phyloP scores from a whole-genome alignment of 2,888 invertebrate species.

The Desoria tigrina region DNA sequence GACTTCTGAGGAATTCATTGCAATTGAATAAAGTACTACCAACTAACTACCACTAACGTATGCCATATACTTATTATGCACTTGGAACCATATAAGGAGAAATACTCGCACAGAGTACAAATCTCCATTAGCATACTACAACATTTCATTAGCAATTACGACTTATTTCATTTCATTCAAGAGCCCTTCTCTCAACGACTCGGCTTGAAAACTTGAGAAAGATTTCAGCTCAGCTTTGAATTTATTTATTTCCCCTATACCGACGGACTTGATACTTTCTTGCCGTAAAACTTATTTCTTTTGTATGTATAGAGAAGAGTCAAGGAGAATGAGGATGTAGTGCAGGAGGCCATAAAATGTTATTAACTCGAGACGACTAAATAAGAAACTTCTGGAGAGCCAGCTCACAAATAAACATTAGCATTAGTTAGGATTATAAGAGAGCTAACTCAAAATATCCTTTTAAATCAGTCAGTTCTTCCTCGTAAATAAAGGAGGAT shows the following conservation, averaged over 20 bases:
- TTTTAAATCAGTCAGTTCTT: constrained; percentile 3
- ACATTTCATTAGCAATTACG: constrained; percentile 42
- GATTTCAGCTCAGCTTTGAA: too few species aligned
- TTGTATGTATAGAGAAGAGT: background rate
- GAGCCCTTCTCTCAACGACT: too few species aligned
- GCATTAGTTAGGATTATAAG: background rate
- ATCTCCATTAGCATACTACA: constrained; percentile 43
- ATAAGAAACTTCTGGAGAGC: background rate
- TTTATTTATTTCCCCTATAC: too few species aligned
- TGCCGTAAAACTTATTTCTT: background rate
- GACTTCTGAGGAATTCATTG: too few species aligned
- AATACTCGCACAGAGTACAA: too few species aligned
- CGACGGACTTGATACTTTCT: too few species aligned
- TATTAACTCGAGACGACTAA: background rate
- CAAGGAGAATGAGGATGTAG: background rate
- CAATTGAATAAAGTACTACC: too few species aligned
- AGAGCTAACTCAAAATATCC: constrained; percentile 3
- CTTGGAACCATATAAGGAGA: too few species aligned
- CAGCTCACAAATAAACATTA: constrained; percentile 1
- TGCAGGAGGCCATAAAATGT: background rate
- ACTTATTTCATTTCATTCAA: too few species aligned
- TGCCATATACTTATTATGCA: too few species aligned
- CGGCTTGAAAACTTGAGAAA: too few species aligned
- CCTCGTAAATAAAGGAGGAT: constrained; percentile 4
- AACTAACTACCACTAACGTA: too few species aligned